Conservation (phyloP, 2,113 vertebrate species). For the Leptobrachium leishanense region DNA sequence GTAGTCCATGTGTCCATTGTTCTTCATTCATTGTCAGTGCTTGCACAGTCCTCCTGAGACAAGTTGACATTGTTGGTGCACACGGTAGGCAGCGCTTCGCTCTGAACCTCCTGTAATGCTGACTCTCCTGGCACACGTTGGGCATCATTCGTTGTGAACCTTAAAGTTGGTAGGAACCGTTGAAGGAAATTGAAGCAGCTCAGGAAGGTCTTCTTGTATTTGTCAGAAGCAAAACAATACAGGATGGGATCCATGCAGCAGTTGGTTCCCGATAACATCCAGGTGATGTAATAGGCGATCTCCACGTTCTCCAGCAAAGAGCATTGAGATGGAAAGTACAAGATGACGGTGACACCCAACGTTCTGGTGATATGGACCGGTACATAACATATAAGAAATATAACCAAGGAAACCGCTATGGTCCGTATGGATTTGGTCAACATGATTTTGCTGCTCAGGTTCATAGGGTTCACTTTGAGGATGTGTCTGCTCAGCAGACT, state of each 20-base stretch:
- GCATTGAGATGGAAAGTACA: conserved; percentile 33
- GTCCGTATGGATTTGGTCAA: conserved; percentile 65
- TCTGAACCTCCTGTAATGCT: neutral
- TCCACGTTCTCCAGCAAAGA: conserved; percentile 38
- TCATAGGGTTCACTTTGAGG: conserved; percentile 55
- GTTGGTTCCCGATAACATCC: conserved; percentile 56
- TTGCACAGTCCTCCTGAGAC: no score
- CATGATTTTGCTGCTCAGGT: conserved; percentile 56
- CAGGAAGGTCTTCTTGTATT: conserved; percentile 50
- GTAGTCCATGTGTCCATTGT: no score
- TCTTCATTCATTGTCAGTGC: no score
- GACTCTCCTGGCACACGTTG: neutral
- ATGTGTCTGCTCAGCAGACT: conserved; percentile 57
- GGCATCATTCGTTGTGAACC: neutral
- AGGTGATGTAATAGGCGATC: conserved; percentile 53
- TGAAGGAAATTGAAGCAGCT: conserved; percentile 34
- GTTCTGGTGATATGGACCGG: conserved; percentile 65
- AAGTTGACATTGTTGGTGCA: neutral
- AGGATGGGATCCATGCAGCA: conserved; percentile 59
- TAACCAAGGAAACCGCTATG: conserved; percentile 59
- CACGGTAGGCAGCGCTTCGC: neutral
- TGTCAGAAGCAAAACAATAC: conserved; percentile 53
- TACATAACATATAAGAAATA: conserved; percentile 66
- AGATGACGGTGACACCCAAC: conserved; percentile 49
- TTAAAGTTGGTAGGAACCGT: neutral